Evolutionary conservation across 1,140 invertebrate genomes (phyloP).

Genomic region (Calosoma granatense): DNA sequence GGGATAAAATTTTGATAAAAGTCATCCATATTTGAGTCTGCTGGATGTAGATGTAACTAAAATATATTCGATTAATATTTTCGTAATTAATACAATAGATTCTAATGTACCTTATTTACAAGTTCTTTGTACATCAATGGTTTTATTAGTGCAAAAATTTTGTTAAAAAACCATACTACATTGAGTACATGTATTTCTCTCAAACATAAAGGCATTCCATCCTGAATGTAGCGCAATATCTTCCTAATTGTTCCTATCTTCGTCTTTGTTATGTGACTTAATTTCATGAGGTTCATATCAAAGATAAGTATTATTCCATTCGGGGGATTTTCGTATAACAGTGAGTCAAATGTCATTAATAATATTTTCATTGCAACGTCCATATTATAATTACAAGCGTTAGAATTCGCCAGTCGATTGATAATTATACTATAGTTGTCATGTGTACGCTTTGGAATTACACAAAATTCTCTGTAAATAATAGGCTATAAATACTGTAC

Average conservation of each 20-base stretch:
- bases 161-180: constrained; percentile 46
- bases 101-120: constrained; percentile 41
- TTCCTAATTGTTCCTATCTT: constrained; percentile 30
- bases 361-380: constrained; percentile 43
- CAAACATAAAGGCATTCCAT: constrained; percentile 45
- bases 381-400: constrained; percentile 35
- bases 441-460: constrained; percentile 40
- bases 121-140: constrained; percentile 51
- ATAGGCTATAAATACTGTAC: not conserved
- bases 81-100: too few species aligned
- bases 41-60: constrained; percentile 28
- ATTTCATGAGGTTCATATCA: constrained; percentile 42
- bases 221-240: constrained; percentile 34
- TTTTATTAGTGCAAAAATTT: constrained; percentile 41
- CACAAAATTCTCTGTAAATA: constrained; percentile 38
- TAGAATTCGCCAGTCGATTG: constrained; percentile 32
- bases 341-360: constrained; percentile 41
- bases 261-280: constrained; percentile 41
- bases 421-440: constrained; percentile 46
- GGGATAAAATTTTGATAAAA: constrained; percentile 27
- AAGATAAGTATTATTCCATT: constrained; percentile 40
- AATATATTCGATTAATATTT: too few species aligned
- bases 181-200: constrained; percentile 48
- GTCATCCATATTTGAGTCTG: constrained; percentile 9
- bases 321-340: constrained; percentile 25